Evolutionary conservation across 2,888 invertebrate species (phyloP), one percentile per base, ranked within the genome.

Genomic region (Tuta absoluta): DNA sequence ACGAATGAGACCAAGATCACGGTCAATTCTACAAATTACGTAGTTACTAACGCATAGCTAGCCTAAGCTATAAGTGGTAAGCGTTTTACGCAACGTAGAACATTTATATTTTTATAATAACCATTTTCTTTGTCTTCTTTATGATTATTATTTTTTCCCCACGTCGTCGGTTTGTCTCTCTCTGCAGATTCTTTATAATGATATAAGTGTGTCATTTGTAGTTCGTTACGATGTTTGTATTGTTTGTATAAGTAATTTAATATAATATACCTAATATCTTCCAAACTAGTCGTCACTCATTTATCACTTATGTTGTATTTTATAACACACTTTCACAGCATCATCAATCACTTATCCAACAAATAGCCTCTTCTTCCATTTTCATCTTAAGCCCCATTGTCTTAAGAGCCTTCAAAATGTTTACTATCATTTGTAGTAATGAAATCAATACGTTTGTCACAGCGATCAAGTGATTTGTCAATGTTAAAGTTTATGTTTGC

Each of bases 1-100:
- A 71, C 70, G 61, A 71, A 80, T 71, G 75, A 73, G 80, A 83
- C 78, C 87, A 87, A 86, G 86, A 86, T 86, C 87, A 87, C 69
- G 86, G 86, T 66, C 82, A 74, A 74, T 76, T 75, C 73, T 68
- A 73, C 72, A 72, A 23, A 12, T 78, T 80, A 75, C 72, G 72
- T 75, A 78, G 77, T 68, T 59, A 17, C 19, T 19, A 2, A 17
- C 14, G 23, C 14, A 14, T 12, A 11, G 12, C n/a, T 12, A 24
- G 14, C 23, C 14, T 53, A 14, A 53, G 14, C 23, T 53, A 56
- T 24, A 33, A 33, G 33, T 24, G 33, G 14, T 28, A 53, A 53
- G 28, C 19, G 53, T 23, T 28, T n/a, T 11, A 53, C n/a, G 4
- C 3, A 48, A 48, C n/a, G n/a, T n/a, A n/a, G n/a, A n/a, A n/a